Conservation (phyloP, 1,140 invertebrate species). For the Diplogasteroides magnus region DNA sequence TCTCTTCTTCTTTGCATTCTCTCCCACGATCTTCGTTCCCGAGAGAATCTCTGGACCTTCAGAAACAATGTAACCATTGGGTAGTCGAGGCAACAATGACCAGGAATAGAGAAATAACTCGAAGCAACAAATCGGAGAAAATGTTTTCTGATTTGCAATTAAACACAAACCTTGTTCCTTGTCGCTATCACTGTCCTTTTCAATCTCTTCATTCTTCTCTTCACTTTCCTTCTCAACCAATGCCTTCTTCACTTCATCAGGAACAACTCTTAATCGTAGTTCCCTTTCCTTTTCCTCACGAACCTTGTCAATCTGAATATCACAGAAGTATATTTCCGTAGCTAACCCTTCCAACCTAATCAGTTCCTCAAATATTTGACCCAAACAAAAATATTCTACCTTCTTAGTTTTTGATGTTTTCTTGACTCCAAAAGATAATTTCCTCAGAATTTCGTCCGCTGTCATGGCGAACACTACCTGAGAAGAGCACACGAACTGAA, state of each 20-base stretch:
- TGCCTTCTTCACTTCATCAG: background rate
- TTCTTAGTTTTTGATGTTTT: constrained; percentile 2
- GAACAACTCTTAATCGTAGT: background rate
- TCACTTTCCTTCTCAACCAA: background rate
- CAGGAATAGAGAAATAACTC: no score
- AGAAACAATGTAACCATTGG: no score
- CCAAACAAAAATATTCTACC: background rate
- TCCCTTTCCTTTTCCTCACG: background rate
- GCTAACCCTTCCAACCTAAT: no score
- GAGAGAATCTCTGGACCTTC: no score
- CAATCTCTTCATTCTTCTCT: background rate
- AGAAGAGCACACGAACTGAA: no score
- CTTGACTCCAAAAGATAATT: constrained; percentile 15
- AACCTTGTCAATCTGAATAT: background rate
- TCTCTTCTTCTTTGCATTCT: no score
- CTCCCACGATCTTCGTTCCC: no score
- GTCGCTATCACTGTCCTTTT: background rate
- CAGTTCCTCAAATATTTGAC: no score
- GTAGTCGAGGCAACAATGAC: no score
- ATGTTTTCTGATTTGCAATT: no score
- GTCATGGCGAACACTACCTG: background rate
- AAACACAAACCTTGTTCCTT: background rate
- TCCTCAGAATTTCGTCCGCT: constrained; percentile 7
- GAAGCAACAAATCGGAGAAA: no score
- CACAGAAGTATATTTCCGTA: no score